Percentiles rank a stretch among this genome's conserved stretches.
phyloP scores from a whole-genome alignment of 2,888 invertebrate species.

The Eretmocerus hayati region DNA sequence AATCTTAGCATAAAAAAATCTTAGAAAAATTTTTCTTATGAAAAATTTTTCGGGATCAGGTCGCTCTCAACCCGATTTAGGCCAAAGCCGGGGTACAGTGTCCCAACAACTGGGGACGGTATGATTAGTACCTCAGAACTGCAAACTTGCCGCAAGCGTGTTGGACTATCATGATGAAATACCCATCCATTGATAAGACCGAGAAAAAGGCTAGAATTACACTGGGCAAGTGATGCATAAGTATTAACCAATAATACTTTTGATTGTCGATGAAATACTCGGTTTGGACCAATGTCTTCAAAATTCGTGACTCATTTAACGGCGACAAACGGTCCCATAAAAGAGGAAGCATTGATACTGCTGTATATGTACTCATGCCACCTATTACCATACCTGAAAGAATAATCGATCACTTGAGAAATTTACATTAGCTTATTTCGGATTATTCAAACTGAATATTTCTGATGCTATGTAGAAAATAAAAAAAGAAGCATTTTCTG shows the following conservation, averaged over 20 bases:
- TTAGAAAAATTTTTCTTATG: too few species aligned
- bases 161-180: conserved; percentile 8
- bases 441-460: too few species aligned
- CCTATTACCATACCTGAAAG: not conserved
- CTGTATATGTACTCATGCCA: not conserved
- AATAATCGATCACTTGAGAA: too few species aligned
- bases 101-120: too few species aligned
- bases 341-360: conserved; percentile 1
- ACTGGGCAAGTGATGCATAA: conserved; percentile 7
- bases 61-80: too few species aligned
- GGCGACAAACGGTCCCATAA: not conserved
- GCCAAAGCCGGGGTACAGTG: too few species aligned
- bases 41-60: too few species aligned
- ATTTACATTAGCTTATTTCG: too few species aligned
- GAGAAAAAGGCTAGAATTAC: not conserved
- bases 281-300: conserved; percentile 6
- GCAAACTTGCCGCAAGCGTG: conserved; percentile 13
- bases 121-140: conserved; percentile 16
- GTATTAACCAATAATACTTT: conserved; percentile 9
- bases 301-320: not conserved
- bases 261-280: conserved; percentile 7
- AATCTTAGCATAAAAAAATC: too few species aligned
- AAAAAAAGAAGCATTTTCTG: too few species aligned
- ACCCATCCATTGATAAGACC: conserved; percentile 1
- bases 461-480: too few species aligned